These are phyloP conservation scores for Chloropsis cyanopogon DNA, from an alignment of 2,113 vertebrate genomes.

Conservation along the genomic window DNA sequence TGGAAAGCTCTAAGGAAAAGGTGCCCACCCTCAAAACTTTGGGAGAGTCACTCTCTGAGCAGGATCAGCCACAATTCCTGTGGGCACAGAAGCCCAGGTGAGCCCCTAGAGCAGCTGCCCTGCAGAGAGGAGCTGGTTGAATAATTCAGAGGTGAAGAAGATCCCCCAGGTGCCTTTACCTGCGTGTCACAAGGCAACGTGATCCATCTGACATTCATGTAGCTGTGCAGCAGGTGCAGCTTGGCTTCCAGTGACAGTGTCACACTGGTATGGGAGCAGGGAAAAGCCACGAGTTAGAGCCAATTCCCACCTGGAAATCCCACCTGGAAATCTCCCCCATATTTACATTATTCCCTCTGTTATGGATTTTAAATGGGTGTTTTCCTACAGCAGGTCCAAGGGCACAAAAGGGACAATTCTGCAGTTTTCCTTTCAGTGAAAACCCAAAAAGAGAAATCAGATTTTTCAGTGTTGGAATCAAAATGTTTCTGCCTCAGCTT, in stretches of 20 bases:
- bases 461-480: fast-evolving
- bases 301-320: not conserved
- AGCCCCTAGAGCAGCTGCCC: not conserved
- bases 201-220: constrained; percentile 95
- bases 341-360: not conserved
- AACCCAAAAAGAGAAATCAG: not conserved
- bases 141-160: not conserved
- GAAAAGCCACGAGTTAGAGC: not conserved
- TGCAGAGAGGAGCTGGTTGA: not conserved
- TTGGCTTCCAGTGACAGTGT: constrained; percentile 93
- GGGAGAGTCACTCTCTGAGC: not conserved
- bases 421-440: not conserved
- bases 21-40: fast-evolving
- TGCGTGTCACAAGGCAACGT: constrained; percentile 87
- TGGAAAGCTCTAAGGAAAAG: not conserved
- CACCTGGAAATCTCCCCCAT: too few relatives aligned
- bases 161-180: constrained; percentile 12
- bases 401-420: not conserved
- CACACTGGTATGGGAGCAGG: constrained; percentile 70
- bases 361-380: not conserved
- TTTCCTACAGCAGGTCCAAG: not conserved
- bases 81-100: not conserved
- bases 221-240: constrained; percentile 91
- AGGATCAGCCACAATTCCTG: fast-evolving
- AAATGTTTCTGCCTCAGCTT: not conserved